Conservation (phyloP, 1,140 invertebrate species). For the Heliothis subflexa region DNA sequence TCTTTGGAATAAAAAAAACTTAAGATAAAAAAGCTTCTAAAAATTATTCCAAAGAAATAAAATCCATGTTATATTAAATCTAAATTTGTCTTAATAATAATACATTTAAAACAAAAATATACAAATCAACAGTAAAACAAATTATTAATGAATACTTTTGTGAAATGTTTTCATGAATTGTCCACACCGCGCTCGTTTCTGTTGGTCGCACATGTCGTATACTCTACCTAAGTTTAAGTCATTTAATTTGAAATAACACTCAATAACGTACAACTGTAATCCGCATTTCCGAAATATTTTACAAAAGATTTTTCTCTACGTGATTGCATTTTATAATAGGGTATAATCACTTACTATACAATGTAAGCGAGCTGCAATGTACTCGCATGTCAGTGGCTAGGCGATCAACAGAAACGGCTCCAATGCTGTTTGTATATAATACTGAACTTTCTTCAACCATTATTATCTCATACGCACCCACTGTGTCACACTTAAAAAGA, state of each 20-base stretch:
- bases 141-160: conserved; percentile 33
- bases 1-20: conserved; percentile 25
- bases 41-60: conserved; percentile 1
- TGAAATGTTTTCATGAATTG: conserved; percentile 21
- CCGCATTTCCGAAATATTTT: neutral
- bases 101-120: conserved; percentile 30
- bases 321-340: neutral
- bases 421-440: conserved; percentile 6
- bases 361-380: too few species aligned
- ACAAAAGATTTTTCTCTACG: neutral
- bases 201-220: neutral
- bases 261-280: too few species aligned
- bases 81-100: conserved; percentile 17
- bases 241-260: too few species aligned
- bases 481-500: conserved; percentile 59
- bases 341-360: too few species aligned
- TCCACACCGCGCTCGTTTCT: conserved; percentile 10
- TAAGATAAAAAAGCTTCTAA: neutral
- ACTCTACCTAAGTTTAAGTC: too few species aligned
- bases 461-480: neutral
- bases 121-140: conserved; percentile 52
- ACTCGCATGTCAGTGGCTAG: neutral
- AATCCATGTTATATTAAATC: neutral
- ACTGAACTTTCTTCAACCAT: conserved; percentile 23
- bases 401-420: conserved; percentile 22